Evolutionary conservation across 2,888 invertebrate genomes (phyloP).

Genomic region (Diloba caeruleocephala): DNA sequence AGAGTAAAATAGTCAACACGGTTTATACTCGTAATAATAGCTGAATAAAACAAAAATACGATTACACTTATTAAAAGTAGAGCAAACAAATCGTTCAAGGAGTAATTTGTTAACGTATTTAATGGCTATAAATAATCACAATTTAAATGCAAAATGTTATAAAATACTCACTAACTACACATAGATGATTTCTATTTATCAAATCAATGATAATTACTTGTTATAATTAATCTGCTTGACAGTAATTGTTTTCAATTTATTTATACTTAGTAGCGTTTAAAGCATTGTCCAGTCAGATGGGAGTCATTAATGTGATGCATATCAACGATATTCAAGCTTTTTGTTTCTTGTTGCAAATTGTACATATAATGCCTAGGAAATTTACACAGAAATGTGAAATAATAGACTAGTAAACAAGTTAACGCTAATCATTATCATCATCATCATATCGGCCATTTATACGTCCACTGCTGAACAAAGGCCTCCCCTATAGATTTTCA

Average conservation of each 20-base stretch:
- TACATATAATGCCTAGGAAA: no score
- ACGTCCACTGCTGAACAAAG: no score
- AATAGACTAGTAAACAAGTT: no score
- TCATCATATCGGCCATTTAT: no score
- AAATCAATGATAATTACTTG: slow-evolving; percentile 25
- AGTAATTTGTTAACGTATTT: slow-evolving; percentile 19
- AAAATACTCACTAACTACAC: slow-evolving; percentile 6
- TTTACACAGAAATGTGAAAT: not conserved
- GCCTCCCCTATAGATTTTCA: no score
- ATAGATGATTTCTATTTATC: slow-evolving; percentile 23
- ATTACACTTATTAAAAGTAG: slow-evolving; percentile 24
- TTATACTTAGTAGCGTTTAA: slow-evolving; percentile 10
- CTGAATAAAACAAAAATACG: slow-evolving; percentile 28
- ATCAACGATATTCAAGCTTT: slow-evolving; percentile 17
- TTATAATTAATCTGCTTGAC: slow-evolving; percentile 38
- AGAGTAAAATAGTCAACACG: no score
- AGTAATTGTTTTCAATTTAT: slow-evolving; percentile 42
- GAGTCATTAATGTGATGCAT: slow-evolving; percentile 25
- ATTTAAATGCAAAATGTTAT: slow-evolving; percentile 15
- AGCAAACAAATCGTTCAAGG: slow-evolving; percentile 20
- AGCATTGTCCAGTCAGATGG: slow-evolving; percentile 9
- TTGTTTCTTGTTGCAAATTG: slow-evolving; percentile 13
- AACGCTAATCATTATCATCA: no score
- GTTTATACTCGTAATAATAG: slow-evolving; percentile 3
- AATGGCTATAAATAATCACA: not conserved